phyloP scores from a whole-genome alignment of 2,888 invertebrate species.

The Plebejus anna region DNA sequence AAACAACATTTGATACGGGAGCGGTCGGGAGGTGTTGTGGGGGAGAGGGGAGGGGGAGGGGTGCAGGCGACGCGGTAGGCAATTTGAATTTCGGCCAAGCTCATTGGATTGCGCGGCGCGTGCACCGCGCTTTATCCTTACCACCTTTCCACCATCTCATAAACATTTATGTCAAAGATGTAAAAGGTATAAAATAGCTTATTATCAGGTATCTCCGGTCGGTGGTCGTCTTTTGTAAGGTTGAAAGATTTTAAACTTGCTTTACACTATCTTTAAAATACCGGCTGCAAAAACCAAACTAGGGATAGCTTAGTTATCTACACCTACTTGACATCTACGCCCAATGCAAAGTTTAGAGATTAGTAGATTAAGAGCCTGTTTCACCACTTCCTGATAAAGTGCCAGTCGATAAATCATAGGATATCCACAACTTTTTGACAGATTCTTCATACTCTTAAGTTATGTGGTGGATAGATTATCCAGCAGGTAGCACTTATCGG shows the following conservation, averaged over 20 bases:
- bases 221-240: conserved; percentile 41
- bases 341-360: conserved; percentile 44
- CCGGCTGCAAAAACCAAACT: too few relatives aligned
- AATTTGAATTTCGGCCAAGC: conserved; percentile 75
- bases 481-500: too few relatives aligned
- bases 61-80: conserved; percentile 72
- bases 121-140: conserved; percentile 53
- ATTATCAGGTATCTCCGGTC: neutral
- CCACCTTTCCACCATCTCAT: conserved; percentile 34
- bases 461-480: too few relatives aligned
- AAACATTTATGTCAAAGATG: conserved; percentile 13
- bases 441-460: too few relatives aligned
- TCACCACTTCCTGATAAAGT: too few relatives aligned
- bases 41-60: neutral
- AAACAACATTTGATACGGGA: conserved; percentile 79
- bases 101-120: conserved; percentile 75
- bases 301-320: too few relatives aligned
- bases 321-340: too few relatives aligned
- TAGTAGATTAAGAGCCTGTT: too few relatives aligned
- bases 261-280: too few relatives aligned
- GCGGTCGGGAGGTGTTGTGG: conserved; percentile 42
- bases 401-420: too few relatives aligned
- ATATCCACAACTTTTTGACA: too few relatives aligned
- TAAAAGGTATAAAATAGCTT: neutral
- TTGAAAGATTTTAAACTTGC: conserved; percentile 34